Conservation (phyloP, 1,140 invertebrate genomes). For the Tetramorium parvispinum region DNA sequence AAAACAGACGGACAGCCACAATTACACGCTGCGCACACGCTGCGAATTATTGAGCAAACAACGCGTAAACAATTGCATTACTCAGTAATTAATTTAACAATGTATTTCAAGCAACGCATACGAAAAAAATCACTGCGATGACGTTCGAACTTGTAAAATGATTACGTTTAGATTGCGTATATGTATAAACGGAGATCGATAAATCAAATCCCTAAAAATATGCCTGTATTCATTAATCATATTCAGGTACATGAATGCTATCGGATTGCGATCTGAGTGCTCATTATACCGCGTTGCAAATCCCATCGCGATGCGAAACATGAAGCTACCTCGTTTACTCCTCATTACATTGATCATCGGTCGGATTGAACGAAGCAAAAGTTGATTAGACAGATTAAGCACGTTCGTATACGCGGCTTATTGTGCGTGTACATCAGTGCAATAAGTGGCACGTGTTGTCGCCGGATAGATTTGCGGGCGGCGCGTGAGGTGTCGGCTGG, state of each 20-base stretch:
- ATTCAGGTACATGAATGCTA: constrained; percentile 6
- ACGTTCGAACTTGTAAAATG: not conserved
- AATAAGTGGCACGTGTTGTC: constrained; percentile 81
- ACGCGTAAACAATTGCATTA: not conserved
- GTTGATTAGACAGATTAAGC: constrained; percentile 59
- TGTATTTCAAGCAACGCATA: not conserved
- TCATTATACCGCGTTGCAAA: constrained; percentile 15
- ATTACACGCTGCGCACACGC: not conserved
- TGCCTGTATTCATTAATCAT: constrained; percentile 2
- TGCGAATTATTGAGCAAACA: not conserved
- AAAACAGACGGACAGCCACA: not conserved
- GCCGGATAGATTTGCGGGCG: constrained; percentile 80
- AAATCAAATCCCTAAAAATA: not conserved
- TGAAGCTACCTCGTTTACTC: constrained; percentile 54
- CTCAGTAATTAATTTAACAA: not conserved
- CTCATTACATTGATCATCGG: constrained; percentile 51
- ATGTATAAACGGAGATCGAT: not conserved
- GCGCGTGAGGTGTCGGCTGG: constrained; percentile 77
- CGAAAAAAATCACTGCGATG: not conserved
- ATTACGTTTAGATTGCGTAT: not conserved
- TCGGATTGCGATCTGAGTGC: constrained; percentile 30
- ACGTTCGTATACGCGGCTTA: constrained; percentile 44
- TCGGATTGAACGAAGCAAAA: constrained; percentile 46
- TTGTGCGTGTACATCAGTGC: constrained; percentile 61
- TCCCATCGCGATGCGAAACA: constrained; percentile 35